Evolutionary conservation across 23 tunicate species (phyloP).

Genomic region (Corella eumyota): DNA sequence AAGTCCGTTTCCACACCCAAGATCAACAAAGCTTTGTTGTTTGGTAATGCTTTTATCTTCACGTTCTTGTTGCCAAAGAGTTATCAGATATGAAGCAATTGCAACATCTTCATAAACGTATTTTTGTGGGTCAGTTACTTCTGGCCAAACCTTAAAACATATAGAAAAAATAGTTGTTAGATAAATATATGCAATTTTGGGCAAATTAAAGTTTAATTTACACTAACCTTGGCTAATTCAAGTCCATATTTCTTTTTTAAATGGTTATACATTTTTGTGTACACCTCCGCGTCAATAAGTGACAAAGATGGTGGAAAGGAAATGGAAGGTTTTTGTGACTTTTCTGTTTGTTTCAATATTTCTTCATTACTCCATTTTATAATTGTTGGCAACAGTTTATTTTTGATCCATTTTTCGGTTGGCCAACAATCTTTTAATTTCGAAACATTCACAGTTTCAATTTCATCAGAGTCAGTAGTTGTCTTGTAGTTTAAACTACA

Average conservation of each 20-base stretch:
- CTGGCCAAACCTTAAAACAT: constrained; percentile 74
- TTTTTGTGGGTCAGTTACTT: constrained; percentile 98
- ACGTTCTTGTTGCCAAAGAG: constrained; percentile 65
- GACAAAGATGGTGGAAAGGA: constrained; percentile 53
- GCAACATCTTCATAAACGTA: constrained; percentile 95
- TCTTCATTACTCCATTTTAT: constrained; percentile 49
- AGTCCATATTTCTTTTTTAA: constrained; percentile 69
- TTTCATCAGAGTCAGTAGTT: not conserved
- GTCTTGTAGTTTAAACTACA: no score
- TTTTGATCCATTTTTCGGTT: constrained; percentile 35
- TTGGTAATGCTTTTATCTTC: not conserved
- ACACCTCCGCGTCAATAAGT: constrained; percentile 37
- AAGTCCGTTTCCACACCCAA: constrained; percentile 98
- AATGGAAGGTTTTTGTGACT: no score
- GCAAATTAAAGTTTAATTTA: no score
- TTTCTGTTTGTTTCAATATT: not conserved
- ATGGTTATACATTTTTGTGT: constrained; percentile 36
- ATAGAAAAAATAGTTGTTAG: no score
- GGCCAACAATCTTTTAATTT: constrained; percentile 33
- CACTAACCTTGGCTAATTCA: constrained; percentile 26
- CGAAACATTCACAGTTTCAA: not conserved
- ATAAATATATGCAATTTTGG: no score
- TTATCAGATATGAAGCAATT: constrained; percentile 82
- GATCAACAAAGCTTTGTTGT: constrained; percentile 64
- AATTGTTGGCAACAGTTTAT: constrained; percentile 31